Base-by-base conservation (phyloP, 2,888 invertebrate genomes). In the Drosophila emarginata region DNA sequence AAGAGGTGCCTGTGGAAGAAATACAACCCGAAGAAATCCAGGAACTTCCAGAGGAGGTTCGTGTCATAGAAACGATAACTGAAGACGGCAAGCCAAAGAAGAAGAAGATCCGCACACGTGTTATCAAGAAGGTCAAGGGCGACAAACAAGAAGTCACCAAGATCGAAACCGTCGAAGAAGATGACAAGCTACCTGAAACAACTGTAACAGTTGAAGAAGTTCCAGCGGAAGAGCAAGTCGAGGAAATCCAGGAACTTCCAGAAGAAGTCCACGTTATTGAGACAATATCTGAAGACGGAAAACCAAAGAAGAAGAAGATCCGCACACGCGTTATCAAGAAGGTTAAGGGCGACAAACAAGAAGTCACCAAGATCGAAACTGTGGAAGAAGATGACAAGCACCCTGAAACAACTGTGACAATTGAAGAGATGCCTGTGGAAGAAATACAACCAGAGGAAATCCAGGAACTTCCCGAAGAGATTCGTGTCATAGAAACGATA, bases 141-240 rank as follows among this genome's bases (percentile, higher is more conserved):
- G 56, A 56, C 56, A 57, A 57, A 18, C 57, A 57, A 57, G 57
- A 57, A 39, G 57, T 57, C 37, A 57, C 57, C 39, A 57, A 37
- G 56, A 57, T 57, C 39, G 57, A 57, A 14, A 57, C 39, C 1
- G 57, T 57, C 23, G 57, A 57, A 14, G 57, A 57, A 4, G 57
- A 57, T 23, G 56, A 57, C 36, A 57, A 57, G 1, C 57, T n/a
- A 36, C 57, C 56, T 4, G 57, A 57, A n/a, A 57, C 57, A 7
- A 57, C 39, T 9, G 39, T 39, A 5, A 57, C 57, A 39, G 39
- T 57, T 1, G 57, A 57, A 57, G 57, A 57, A 36, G 4, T 57
- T n/a, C 23, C 57, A 0, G 14, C 37, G 5, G 53, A 57, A 39
- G 32, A 53, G 1, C 37, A 57, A 1, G 21, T n/a, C 7, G 56